Conservation (phyloP, 2,113 vertebrate genomes). For the Chaetodon trifascialis region DNA sequence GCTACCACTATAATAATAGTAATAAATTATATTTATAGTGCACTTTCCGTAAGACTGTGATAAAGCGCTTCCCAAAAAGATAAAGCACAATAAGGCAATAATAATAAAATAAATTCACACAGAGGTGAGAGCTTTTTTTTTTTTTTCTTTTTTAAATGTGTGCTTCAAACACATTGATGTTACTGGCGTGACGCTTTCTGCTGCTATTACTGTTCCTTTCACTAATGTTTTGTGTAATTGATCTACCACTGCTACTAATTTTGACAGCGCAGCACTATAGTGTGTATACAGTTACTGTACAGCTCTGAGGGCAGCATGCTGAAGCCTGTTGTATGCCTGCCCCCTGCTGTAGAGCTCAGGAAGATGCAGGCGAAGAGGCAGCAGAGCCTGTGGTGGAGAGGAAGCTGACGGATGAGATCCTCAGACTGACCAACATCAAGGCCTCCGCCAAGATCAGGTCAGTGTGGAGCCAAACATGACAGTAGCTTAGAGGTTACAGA, state of each 20-base stretch:
- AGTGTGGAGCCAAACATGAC: constrained; percentile 27
- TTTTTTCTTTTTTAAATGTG: too few relatives aligned
- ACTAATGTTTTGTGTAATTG: not conserved
- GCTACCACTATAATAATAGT: too few relatives aligned
- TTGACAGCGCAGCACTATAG: not conserved
- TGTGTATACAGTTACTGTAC: not conserved
- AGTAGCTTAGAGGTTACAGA: not conserved
- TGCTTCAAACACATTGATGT: not conserved
- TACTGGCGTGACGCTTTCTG: not conserved
- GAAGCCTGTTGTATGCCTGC: constrained; percentile 8
- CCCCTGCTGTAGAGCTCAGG: constrained; percentile 81
- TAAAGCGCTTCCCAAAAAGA: too few relatives aligned
- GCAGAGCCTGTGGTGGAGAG: constrained; percentile 75
- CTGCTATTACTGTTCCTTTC: too few relatives aligned
- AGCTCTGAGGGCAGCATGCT: not conserved
- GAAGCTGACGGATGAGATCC: constrained; percentile 88
- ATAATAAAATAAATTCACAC: too few relatives aligned
- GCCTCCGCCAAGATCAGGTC: constrained; percentile 97
- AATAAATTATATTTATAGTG: too few relatives aligned
- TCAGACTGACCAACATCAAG: constrained; percentile 87
- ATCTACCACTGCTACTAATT: not conserved
- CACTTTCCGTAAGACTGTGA: too few relatives aligned
- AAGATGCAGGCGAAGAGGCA: constrained; percentile 64
- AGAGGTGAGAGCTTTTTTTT: too few relatives aligned
- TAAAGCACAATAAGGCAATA: too few relatives aligned